phyloP scores from a whole-genome alignment of 2,888 invertebrate species.

The Sericinus montela region DNA sequence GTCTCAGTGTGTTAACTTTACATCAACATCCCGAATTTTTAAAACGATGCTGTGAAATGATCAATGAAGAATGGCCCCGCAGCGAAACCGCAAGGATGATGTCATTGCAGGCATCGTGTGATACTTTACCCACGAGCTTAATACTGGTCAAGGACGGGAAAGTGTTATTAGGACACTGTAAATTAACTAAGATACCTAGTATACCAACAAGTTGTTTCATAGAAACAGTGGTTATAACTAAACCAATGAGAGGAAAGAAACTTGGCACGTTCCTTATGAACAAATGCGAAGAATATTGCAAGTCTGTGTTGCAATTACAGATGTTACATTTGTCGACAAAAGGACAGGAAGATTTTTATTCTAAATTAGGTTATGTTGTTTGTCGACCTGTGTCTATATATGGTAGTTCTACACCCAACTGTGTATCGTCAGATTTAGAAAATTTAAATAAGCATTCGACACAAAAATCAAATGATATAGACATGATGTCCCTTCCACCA shows the following conservation, averaged over 20 bases:
- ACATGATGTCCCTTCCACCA: neutral
- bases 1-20: constrained; percentile 80
- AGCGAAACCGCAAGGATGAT: constrained; percentile 88
- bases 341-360: constrained; percentile 87
- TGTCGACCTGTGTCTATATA: constrained; percentile 86
- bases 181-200: constrained; percentile 85
- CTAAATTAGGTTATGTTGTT: constrained; percentile 84
- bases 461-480: constrained; percentile 31
- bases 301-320: constrained; percentile 78
- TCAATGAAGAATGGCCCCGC: constrained; percentile 93
- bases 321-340: constrained; percentile 84
- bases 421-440: constrained; percentile 25
- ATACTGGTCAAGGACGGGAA: constrained; percentile 80
- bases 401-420: constrained; percentile 57
- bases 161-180: constrained; percentile 87
- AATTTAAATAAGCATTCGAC: constrained; percentile 31
- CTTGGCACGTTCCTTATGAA: constrained; percentile 87
- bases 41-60: constrained; percentile 84
- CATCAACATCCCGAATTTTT: constrained; percentile 86
- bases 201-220: constrained; percentile 86
- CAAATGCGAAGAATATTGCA: constrained; percentile 86
- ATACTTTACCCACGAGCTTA: constrained; percentile 85
- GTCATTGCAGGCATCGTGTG: constrained; percentile 85
- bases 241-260: constrained; percentile 84
- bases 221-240: constrained; percentile 89